Evolutionary conservation across 2,888 invertebrate genomes (phyloP), one percentile per base, ranked within the genome.

Genomic region (Laspeyria flexula): DNA sequence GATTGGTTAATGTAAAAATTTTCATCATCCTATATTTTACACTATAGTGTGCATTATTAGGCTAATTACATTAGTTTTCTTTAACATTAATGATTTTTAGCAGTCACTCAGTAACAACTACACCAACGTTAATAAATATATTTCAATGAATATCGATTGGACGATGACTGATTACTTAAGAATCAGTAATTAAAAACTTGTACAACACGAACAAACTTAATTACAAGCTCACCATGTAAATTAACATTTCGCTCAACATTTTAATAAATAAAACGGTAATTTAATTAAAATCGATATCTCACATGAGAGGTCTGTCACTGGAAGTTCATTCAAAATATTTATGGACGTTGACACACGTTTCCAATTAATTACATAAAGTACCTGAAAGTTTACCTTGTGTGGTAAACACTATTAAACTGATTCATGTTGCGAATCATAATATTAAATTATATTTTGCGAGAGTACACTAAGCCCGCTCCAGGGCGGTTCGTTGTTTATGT

Each of bases 271-370:
- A 34, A 34, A 18, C 18, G 16, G 13, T 21, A 21, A 47, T 53
- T 52, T 21, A 58, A 54, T 45, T 43, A 54, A 15, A 29, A 34
- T 33, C 37, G 48, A 49, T 42, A 60, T 56, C 13, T 18, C 18
- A 16, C 12, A 15, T 37, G 30, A 34, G 13, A 31, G 15, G 29
- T 18, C 45, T 37, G 44, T 54, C 38, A 33, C 27, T 35, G 21
- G 40, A 62, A 62, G 43, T 49, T 42, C 45, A 42, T 60, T 58
- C 57, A 49, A 61, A 60, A 52, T 45, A 52, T 49, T 62, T 39
- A 49, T 66, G 35, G 40, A 35, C 45, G 39, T 38, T 42, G 41
- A 37, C 45, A 43, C 47, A 53, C 47, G 40, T 43, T 45, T 47
- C 43, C 59, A 60, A 55, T 60, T 60, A 54, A 49, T 64, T 53